Evolutionary conservation across 2,888 invertebrate genomes (phyloP), one percentile per base, ranked within the genome.

Genomic region (Adelognathus sp.): DNA sequence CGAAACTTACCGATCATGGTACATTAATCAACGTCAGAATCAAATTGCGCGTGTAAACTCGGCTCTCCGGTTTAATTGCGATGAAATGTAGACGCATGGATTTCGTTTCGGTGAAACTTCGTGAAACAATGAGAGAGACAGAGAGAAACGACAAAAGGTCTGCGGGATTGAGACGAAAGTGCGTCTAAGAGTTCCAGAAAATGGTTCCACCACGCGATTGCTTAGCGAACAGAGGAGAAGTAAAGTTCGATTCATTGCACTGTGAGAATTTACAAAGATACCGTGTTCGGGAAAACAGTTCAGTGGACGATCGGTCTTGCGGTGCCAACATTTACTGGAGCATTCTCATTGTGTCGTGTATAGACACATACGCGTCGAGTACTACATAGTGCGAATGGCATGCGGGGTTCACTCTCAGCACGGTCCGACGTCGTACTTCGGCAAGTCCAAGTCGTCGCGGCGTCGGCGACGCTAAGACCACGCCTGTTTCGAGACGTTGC

Each of bases 381-480:
- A 11, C n/a, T 44, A 36, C 27, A 33, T 56, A 52, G 16, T 39
- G 7, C 56, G 29, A 41, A 63, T 50, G 29, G 61, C 46, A 69
- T 61, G n/a, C 46, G 24, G 63, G 61, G 63, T 58, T 73, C 67
- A 24, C 29, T 70, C 60, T 64, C 24, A n/a, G n/a, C 39, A 9
- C 31, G 36, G 60, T 56, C 29, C 56, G 36, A 66, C 27, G 44
- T 16, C 52, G 52, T 39, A 52, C 39, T 36, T 24, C 11, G 39
- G 54, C 18, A 46, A 56, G 61, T 73, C 31, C 54, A 21, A 66
- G 56, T 73, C 63, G 73, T 73, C 77, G 36, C 50, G 50, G 63
- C 63, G 67, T 58, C 61, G 73, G 69, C 63, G 72, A 73, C 73
- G 52, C 33, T 78, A 70, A 78, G 70, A 36, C 64, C 74, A 78